Percentiles rank a stretch among this genome's conserved stretches.
Evolutionary conservation across 2,113 vertebrate species (phyloP).

Genomic region (Leptobrachium leishanense): DNA sequence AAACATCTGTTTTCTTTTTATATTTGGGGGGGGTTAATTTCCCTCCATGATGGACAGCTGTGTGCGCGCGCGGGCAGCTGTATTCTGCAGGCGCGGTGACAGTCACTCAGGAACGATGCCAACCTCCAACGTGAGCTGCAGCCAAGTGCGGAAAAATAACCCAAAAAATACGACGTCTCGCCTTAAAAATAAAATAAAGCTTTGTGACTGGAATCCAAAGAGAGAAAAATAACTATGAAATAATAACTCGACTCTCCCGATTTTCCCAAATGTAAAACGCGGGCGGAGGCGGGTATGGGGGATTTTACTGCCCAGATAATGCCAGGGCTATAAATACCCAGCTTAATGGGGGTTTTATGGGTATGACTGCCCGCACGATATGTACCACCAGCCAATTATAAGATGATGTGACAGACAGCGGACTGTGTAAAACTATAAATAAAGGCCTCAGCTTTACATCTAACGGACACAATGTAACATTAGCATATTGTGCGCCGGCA

Average conservation of each 20-base stretch:
- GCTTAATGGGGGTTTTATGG: no score
- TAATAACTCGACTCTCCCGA: background rate
- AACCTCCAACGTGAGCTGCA: conserved; percentile 27
- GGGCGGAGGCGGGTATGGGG: no score
- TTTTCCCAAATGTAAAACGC: no score
- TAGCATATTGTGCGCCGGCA: no score
- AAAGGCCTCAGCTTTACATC: no score
- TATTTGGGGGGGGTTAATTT: background rate
- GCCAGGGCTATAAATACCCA: no score
- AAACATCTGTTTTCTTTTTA: background rate
- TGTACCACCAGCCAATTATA: no score
- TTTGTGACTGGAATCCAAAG: background rate
- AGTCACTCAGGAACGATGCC: conserved; percentile 3
- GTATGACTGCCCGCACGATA: no score
- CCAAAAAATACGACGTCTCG: conserved; percentile 5
- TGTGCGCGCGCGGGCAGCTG: conserved; percentile 23
- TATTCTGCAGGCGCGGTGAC: conserved; percentile 10
- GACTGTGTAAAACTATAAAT: no score
- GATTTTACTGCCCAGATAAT: no score
- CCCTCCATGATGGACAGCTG: conserved; percentile 19
- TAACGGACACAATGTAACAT: no score
- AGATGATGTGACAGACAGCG: no score
- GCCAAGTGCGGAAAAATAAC: conserved; percentile 1
- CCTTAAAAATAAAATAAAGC: background rate
- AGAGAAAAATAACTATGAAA: background rate